A percentile compares a stretch with the other conserved stretches of the same genome.
Evolutionary conservation across 2,888 invertebrate species (phyloP).

Genomic region (Salticus scenicus): DNA sequence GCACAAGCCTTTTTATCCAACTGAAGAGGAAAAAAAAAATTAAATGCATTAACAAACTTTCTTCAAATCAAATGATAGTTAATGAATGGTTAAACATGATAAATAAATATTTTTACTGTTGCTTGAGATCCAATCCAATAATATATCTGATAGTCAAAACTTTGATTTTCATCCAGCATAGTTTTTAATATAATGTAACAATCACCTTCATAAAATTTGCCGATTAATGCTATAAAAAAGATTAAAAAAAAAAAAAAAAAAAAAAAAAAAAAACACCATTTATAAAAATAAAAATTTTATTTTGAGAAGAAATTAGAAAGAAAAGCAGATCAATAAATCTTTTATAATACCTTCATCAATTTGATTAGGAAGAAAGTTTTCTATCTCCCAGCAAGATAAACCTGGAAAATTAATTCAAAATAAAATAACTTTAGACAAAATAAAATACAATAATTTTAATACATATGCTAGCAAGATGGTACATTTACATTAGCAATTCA

Average conservation of each 20-base stretch:
- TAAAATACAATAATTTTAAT: no score
- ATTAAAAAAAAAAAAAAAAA: neutral
- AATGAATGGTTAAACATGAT: neutral
- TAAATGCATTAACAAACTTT: neutral
- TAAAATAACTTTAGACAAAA: no score
- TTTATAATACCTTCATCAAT: constrained; percentile 79
- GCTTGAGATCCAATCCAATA: constrained; percentile 99
- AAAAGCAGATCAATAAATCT: no score
- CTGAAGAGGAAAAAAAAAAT: constrained; percentile 76
- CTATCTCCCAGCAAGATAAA: constrained; percentile 98
- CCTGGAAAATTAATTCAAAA: constrained; percentile 78
- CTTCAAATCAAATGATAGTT: neutral
- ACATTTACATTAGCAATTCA: no score
- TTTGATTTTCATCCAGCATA: constrained; percentile 84
- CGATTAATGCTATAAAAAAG: constrained; percentile 83
- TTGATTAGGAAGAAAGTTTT: constrained; percentile 97
- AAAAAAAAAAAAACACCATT: neutral
- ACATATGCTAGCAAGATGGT: no score
- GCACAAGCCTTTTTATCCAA: constrained; percentile 96
- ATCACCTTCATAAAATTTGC: constrained; percentile 99
- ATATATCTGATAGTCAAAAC: constrained; percentile 94
- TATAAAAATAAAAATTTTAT: neutral
- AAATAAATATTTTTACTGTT: constrained; percentile 81
- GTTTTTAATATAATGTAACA: constrained; percentile 98
- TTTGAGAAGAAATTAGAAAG: neutral